Conservation (phyloP, 2,888 invertebrate species). For the Coecobrya sp. region DNA sequence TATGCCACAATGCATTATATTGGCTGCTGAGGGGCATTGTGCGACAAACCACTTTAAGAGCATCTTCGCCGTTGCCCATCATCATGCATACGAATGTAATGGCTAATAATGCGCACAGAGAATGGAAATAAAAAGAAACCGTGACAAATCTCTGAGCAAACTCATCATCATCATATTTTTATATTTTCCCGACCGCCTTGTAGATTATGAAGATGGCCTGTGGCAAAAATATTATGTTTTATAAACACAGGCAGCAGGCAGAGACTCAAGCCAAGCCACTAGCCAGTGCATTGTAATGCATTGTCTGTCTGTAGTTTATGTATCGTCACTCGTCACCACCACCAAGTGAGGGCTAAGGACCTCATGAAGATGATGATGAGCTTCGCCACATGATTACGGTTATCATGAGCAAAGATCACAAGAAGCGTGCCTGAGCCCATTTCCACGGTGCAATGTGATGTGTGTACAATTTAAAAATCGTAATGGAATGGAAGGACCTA, state of each 20-base stretch:
- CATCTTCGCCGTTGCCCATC: not conserved
- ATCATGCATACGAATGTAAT: constrained; percentile 25
- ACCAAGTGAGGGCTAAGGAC: constrained; percentile 73
- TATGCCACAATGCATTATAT: not conserved
- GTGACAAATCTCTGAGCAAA: constrained; percentile 79
- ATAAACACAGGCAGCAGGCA: constrained; percentile 57
- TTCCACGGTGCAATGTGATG: constrained; percentile 57
- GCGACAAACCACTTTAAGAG: constrained; percentile 54
- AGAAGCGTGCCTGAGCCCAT: constrained; percentile 76
- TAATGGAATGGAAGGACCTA: constrained; percentile 61
- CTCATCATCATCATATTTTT: constrained; percentile 68
- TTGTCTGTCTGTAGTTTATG: not conserved
- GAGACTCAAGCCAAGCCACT: constrained; percentile 24
- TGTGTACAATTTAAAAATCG: constrained; percentile 33
- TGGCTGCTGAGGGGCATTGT: constrained; percentile 53
- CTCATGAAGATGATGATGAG: constrained; percentile 58
- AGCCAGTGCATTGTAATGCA: not conserved
- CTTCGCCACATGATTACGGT: constrained; percentile 73
- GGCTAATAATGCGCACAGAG: constrained; percentile 50
- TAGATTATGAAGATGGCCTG: constrained; percentile 65
- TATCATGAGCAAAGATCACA: constrained; percentile 81
- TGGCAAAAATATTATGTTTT: constrained; percentile 62
- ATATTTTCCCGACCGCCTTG: constrained; percentile 25
- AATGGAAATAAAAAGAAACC: constrained; percentile 73
- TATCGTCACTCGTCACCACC: not conserved